Percentiles rank a stretch among this genome's conserved stretches.
These are phyloP conservation scores for Scaptomyza hsui DNA, from an alignment of 1,140 invertebrate genomes.

Conservation along the genomic window DNA sequence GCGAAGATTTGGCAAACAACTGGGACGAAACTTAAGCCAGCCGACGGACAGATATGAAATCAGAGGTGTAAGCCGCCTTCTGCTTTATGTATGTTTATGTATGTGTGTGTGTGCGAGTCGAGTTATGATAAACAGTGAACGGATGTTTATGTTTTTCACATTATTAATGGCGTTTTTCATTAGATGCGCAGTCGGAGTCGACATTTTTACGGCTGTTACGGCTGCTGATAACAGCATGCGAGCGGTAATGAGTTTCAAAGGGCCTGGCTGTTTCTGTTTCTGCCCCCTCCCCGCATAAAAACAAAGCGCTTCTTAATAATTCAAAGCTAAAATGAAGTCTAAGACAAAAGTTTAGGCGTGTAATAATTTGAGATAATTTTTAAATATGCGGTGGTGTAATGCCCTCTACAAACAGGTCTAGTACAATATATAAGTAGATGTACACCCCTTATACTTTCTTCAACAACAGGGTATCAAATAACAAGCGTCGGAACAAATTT, in stretches of 20 bases:
- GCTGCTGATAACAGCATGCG: slow-evolving; percentile 38
- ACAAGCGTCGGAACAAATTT: slow-evolving; percentile 23
- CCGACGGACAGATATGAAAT: slow-evolving; percentile 40
- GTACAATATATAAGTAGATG: no score
- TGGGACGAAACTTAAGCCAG: slow-evolving; percentile 29
- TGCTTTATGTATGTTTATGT: slow-evolving; percentile 52
- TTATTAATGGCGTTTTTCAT: slow-evolving; percentile 82
- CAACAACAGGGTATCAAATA: slow-evolving; percentile 7
- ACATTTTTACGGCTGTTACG: slow-evolving; percentile 51
- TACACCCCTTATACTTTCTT: no score
- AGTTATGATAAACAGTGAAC: slow-evolving; percentile 76
- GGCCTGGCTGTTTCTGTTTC: slow-evolving; percentile 1
- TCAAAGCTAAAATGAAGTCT: slow-evolving; percentile 37
- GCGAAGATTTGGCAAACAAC: slow-evolving; percentile 64
- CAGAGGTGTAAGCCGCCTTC: slow-evolving; percentile 44
- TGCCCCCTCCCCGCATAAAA: neutral
- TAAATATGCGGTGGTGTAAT: neutral
- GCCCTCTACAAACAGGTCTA: no score
- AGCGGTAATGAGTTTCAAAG: slow-evolving; percentile 36
- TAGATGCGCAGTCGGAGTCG: slow-evolving; percentile 63
- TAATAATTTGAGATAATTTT: slow-evolving; percentile 1
- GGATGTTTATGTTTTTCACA: slow-evolving; percentile 77
- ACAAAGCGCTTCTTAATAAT: slow-evolving; percentile 48
- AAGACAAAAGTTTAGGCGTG: slow-evolving; percentile 26
- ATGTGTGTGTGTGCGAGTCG: slow-evolving; percentile 9